A percentile compares a stretch with the other conserved stretches of the same genome.
Conservation (phyloP, 2,797 vertebrate genomes). For the Mycteria americana region DNA sequence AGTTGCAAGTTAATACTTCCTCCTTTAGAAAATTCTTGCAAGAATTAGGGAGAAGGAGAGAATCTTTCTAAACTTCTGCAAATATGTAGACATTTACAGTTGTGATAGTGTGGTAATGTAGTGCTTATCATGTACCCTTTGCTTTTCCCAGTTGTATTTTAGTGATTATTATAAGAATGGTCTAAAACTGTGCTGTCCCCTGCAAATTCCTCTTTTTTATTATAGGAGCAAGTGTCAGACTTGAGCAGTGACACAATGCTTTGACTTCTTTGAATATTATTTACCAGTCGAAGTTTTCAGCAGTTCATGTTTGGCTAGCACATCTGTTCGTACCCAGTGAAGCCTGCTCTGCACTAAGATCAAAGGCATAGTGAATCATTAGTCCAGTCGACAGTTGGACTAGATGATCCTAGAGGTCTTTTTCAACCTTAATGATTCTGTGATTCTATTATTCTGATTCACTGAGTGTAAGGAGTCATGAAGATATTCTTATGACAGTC, state of each 20-base stretch:
- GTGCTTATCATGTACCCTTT: not conserved
- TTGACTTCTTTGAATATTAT: not conserved
- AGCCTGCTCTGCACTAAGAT: constrained; percentile 3
- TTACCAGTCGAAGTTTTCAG: constrained; percentile 30
- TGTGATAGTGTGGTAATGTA: not conserved
- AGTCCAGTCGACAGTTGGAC: too few species aligned
- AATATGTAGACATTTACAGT: not conserved
- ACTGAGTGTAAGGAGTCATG: not conserved
- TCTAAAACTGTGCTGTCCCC: not conserved
- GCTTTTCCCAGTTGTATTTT: not conserved
- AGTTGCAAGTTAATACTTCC: not conserved
- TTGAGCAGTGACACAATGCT: constrained; percentile 5
- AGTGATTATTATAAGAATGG: not conserved
- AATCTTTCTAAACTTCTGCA: not conserved
- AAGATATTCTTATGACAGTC: not conserved
- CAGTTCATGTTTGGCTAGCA: not conserved
- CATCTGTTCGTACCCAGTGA: not conserved
- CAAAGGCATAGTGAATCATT: not conserved
- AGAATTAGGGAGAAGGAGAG: not conserved
- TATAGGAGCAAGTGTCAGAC: not conserved
- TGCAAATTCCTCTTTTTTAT: not conserved
- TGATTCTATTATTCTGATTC: not conserved
- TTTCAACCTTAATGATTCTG: too few species aligned
- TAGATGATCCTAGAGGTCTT: too few species aligned
- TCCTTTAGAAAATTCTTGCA: not conserved